Evolutionary conservation across 2,888 invertebrate genomes (phyloP), one percentile per base, ranked within the genome.

Genomic region (Bellardia bayeri): DNA sequence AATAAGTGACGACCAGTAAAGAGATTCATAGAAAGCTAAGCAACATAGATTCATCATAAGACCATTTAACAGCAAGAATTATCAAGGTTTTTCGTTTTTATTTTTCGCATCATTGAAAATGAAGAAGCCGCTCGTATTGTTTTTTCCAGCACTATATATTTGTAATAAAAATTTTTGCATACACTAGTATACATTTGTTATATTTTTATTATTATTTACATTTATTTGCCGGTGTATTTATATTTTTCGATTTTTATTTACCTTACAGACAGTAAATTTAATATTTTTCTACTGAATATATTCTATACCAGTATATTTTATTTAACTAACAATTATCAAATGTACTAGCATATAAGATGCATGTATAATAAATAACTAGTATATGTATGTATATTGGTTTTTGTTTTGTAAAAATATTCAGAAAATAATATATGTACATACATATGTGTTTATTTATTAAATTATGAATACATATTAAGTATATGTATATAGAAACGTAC

Each of bases 151-250:
- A 23, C 23, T 23, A 23, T 23, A 23, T 23, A 23, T 23, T 23
- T 23, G 23, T 23, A 23, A 23, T 23, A 23, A 23, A 23, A 23
- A 23, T 23, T 0, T 23, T 23, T 23, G 23, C 23, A 23, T 23
- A 23, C 23, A 23, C 23, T 0, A 23, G 23, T 30, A 6, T 13
- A 2, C 7, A 40, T 56, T 42, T 64, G 33, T 40, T 42, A 79
- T 64, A 51, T 66, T 40, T 2, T 66, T 78, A 23, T 49, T 78
- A 63, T 64, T 56, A 78, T 79, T 79, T 79, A 58, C 71, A 7
- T 80, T 80, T 80, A 71, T 80, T 69, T 80, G 71, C 80, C 54
- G 40, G 64, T 45, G 0, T 45, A 80, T 81, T 81, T 72, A 11
- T 56, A 54, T 64, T 54, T 66, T 56, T 64, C 56, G 14, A 66